A percentile compares a stretch with the other conserved stretches of the same genome.
phyloP scores from a whole-genome alignment of 2,797 vertebrate species.

The Peromyscus melanophrys region DNA sequence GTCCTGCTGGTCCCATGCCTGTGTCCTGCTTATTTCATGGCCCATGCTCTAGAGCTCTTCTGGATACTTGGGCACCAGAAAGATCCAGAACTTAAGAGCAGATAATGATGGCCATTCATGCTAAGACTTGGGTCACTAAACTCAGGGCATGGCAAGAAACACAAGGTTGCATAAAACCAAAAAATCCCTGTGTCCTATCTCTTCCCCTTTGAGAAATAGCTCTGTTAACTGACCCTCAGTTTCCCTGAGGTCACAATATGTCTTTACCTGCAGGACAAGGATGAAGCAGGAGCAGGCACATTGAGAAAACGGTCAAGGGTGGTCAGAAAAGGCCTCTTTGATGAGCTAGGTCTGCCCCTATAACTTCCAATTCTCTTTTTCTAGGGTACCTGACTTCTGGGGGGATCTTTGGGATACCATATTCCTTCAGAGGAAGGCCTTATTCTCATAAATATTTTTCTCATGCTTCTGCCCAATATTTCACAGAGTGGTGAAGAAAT shows the following conservation, averaged over 20 bases:
- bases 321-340: not conserved
- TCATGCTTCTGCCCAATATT: not conserved
- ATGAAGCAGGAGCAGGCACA: too few relatives aligned
- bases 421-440: not conserved
- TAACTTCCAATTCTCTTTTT: not conserved
- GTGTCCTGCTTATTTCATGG: too few relatives aligned
- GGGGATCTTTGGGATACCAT: too few relatives aligned
- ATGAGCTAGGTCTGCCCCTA: accelerated
- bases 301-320: accelerated
- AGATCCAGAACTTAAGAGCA: not conserved
- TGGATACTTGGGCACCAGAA: not conserved
- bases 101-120: too few relatives aligned
- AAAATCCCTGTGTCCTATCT: not conserved
- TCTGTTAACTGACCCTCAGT: not conserved
- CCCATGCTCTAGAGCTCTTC: not conserved
- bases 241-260: not conserved
- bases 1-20: not conserved
- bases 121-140: not conserved
- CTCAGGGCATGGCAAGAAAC: not conserved
- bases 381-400: not conserved
- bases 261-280: not conserved
- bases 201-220: not conserved
- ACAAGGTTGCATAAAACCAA: not conserved
- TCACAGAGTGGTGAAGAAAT: not conserved
- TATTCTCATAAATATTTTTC: not conserved